Base-by-base conservation (phyloP, 2,888 invertebrate genomes). In the Cryptus viduatorius region DNA sequence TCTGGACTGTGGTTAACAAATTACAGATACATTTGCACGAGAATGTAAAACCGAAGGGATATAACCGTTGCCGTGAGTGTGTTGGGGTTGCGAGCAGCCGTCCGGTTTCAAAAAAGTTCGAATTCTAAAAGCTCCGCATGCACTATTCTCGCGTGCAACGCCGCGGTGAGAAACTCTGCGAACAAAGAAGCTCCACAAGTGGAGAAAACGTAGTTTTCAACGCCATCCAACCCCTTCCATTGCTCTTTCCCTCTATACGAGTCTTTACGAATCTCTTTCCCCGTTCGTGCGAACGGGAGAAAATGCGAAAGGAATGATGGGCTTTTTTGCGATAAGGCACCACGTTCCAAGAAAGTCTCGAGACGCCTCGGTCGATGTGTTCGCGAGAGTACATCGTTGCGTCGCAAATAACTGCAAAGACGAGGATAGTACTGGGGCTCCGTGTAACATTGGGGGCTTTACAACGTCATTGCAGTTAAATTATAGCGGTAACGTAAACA, bases 111-210 rank as follows among this genome's bases (percentile, higher is more conserved):
- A 53, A 80, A 71, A 68, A 84, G 77, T 77, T 80, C 59, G 80
- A 77, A 77, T 69, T 50, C 72, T 68, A 59, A 80, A 84, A 83
- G 72, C 72, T 80, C 46, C 29, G 14, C 48, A 37, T 69, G 16
- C 50, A 50, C 48, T 10, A 19, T 56, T 56, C 14, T 53, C 42
- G 42, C 59, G 64, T 59, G 61, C 50, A 61, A 53, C 68, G 79
- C 19, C 37, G 76, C 19, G 56, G 76, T 16, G 46, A 76, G 48
- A 71, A 72, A 59, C 61, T 61, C 75, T 5, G 83, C 67, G 80
- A 84, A 84, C 80, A 84, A 84, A 84, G 83, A 80, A 84, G 83
- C 83, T 80, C 80, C 77, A 80, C 83, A 80, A 80, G 83, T 84
- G 83, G 80, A 77, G 83, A 77, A 84, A 80, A 84, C 80, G 77